Conservation (phyloP, 2,888 invertebrate genomes). For the Orthosia cruda region DNA sequence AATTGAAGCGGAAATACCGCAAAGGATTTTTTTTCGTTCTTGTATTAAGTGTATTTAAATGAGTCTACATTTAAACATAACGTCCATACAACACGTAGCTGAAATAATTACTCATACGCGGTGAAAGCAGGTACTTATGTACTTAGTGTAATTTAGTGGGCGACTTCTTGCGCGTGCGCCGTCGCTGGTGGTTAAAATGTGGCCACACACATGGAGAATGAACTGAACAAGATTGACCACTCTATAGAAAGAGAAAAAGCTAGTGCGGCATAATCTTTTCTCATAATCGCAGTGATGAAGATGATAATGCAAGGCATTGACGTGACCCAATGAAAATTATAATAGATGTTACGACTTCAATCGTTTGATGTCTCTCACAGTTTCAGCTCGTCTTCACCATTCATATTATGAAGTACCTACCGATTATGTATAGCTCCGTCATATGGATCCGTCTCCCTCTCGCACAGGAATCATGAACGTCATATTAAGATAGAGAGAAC, state of each 20-base stretch:
- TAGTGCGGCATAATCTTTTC: not conserved
- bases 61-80: constrained; percentile 2
- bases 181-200: not conserved
- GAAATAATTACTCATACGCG: constrained; percentile 46
- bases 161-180: constrained; percentile 32
- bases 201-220: not conserved
- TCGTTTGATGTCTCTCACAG: not conserved
- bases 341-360: too few species aligned
- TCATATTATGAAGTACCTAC: not conserved
- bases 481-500: not conserved
- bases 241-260: not conserved
- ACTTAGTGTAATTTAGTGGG: constrained; percentile 52
- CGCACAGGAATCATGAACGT: not conserved
- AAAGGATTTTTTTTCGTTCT: not conserved
- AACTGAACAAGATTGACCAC: not conserved
- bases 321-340: not conserved
- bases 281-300: not conserved
- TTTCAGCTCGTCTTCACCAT: not conserved
- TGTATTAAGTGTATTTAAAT: constrained; percentile 17
- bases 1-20: not conserved
- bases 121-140: constrained; percentile 47
- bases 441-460: not conserved
- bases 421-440: not conserved
- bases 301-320: not conserved
- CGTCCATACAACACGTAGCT: constrained; percentile 26